Percentiles rank a stretch among this genome's conserved stretches.
Evolutionary conservation across 53 echinoderm and acorn worm species (phyloP).

Genomic region (Paracentrotus lividus): DNA sequence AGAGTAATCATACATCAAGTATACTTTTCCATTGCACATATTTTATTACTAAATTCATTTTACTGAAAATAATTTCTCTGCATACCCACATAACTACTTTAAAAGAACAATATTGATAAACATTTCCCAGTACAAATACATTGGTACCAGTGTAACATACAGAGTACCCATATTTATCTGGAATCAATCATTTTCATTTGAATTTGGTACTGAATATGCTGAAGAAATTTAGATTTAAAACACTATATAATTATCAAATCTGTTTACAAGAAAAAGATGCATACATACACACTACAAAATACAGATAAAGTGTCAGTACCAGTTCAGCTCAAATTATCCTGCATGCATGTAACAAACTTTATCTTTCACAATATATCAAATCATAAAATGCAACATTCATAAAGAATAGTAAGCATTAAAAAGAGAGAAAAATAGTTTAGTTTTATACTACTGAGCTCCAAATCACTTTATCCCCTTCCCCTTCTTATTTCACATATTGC

Average conservation of each 20-base stretch:
- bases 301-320: background rate
- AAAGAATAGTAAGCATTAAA: too few species aligned
- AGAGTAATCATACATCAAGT: background rate
- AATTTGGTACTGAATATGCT: too few species aligned
- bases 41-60: background rate
- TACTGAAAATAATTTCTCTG: background rate
- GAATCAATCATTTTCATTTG: background rate
- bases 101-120: background rate
- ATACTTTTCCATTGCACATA: constrained; percentile 14
- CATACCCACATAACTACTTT: background rate
- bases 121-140: too few species aligned
- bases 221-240: too few species aligned
- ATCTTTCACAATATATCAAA: too few species aligned
- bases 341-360: background rate
- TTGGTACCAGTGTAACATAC: too few species aligned
- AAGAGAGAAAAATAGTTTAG: too few species aligned
- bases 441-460: too few species aligned
- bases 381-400: too few species aligned
- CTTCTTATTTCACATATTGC: too few species aligned
- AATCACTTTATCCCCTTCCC: too few species aligned
- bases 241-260: background rate
- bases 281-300: background rate
- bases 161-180: too few species aligned
- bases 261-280: background rate
- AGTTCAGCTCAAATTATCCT: background rate